Evolutionary conservation across 2,888 invertebrate genomes (phyloP).

Genomic region (Drosophila eohydei): DNA sequence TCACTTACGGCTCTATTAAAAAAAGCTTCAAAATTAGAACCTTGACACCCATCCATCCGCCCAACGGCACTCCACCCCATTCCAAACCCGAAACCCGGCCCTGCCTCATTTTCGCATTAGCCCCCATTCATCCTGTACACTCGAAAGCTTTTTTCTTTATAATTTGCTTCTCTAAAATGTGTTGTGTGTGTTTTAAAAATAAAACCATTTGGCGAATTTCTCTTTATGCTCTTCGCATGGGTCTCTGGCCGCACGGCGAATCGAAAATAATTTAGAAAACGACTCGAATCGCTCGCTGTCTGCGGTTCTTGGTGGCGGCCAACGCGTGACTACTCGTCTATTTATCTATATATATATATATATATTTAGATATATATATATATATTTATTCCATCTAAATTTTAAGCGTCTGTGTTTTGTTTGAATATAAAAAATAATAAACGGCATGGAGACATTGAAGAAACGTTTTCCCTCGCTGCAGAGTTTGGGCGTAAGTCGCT

Average conservation of each 20-base stretch:
- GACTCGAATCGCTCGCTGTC: slow-evolving; percentile 74
- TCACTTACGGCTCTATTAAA: slow-evolving; percentile 43
- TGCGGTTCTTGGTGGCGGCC: slow-evolving; percentile 58
- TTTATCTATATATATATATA: slow-evolving; percentile 28
- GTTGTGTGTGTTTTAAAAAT: slow-evolving; percentile 64
- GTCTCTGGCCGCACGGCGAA: slow-evolving; percentile 40
- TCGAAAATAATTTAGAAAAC: slow-evolving; percentile 78
- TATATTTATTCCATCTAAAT: slow-evolving; percentile 24
- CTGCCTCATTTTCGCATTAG: slow-evolving; percentile 8
- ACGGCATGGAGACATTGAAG: slow-evolving; percentile 84
- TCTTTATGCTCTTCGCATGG: slow-evolving; percentile 60
- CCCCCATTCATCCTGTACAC: slow-evolving; percentile 48
- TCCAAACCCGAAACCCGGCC: neutral
- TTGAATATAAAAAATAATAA: slow-evolving; percentile 3
- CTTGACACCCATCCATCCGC: neutral
- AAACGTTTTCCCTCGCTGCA: slow-evolving; percentile 86
- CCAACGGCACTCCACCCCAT: neutral
- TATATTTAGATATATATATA: slow-evolving; percentile 14
- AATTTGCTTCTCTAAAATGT: slow-evolving; percentile 26
- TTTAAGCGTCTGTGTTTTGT: slow-evolving; percentile 39
- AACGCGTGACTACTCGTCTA: slow-evolving; percentile 46
- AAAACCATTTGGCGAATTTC: slow-evolving; percentile 57
- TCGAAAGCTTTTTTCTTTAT: slow-evolving; percentile 57
- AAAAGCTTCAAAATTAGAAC: slow-evolving; percentile 61
- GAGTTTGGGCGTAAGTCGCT: slow-evolving; percentile 86